Evolutionary conservation across 2,113 vertebrate species (phyloP).

Genomic region (Hydrochoerus hydrochaeris): DNA sequence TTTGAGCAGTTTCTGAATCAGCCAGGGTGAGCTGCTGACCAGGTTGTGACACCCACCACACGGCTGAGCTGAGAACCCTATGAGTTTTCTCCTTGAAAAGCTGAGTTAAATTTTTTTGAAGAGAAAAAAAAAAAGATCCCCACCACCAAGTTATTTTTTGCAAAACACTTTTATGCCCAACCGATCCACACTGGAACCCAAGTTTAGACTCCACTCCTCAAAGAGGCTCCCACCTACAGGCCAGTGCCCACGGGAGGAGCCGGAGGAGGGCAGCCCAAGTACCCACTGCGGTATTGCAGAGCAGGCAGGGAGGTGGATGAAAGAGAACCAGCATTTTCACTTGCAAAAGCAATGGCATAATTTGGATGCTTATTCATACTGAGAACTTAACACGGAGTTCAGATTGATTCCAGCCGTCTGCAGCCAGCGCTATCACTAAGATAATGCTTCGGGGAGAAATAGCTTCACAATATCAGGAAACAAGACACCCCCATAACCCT

Average conservation of each 20-base stretch:
- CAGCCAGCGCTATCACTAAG: accelerated
- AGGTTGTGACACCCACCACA: accelerated
- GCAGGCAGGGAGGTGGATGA: neutral
- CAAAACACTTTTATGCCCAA: neutral
- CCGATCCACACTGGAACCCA: neutral
- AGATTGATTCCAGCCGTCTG: accelerated
- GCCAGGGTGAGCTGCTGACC: neutral
- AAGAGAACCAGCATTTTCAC: neutral
- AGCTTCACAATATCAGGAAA: neutral
- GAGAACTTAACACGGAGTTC: accelerated
- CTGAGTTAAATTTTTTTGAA: neutral
- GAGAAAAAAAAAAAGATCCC: neutral
- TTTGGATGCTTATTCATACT: accelerated
- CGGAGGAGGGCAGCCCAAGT: too few relatives aligned
- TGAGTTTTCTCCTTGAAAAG: neutral
- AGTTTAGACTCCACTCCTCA: accelerated
- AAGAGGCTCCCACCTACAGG: accelerated
- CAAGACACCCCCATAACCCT: neutral
- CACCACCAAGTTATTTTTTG: neutral
- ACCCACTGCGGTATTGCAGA: accelerated
- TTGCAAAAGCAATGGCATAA: accelerated
- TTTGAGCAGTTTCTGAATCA: accelerated
- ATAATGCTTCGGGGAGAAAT: neutral
- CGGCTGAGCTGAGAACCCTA: neutral
- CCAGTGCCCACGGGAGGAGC: accelerated